phyloP scores from a whole-genome alignment of 1,140 invertebrate species.

The Micrasema longulum region DNA sequence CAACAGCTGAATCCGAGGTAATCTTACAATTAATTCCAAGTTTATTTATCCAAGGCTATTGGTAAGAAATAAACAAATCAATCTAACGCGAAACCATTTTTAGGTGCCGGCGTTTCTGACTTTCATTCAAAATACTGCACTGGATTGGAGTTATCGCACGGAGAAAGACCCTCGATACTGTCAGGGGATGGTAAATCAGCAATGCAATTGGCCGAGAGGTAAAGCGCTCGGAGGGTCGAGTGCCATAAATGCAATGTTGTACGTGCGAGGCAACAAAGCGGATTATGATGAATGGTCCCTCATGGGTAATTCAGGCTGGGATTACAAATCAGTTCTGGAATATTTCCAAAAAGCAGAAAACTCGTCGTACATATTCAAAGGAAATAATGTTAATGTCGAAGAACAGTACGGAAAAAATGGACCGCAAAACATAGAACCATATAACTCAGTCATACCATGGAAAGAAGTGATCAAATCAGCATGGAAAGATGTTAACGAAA shows the following conservation, averaged over 20 bases:
- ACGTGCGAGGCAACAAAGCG: constrained; percentile 71
- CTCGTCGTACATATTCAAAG: constrained; percentile 77
- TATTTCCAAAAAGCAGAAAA: constrained; percentile 67
- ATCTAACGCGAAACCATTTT: too few relatives aligned
- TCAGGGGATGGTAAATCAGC: constrained; percentile 57
- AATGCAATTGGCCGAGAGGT: constrained; percentile 68
- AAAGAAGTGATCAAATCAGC: constrained; percentile 68
- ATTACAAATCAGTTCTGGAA: constrained; percentile 61
- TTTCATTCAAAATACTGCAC: too few relatives aligned
- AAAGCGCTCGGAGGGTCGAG: constrained; percentile 73
- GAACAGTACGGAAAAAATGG: constrained; percentile 79
- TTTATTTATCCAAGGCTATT: too few relatives aligned
- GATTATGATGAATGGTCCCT: constrained; percentile 78
- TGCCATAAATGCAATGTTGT: constrained; percentile 76
- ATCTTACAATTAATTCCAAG: not conserved
- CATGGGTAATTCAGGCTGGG: constrained; percentile 63
- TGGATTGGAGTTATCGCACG: constrained; percentile 67
- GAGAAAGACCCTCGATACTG: constrained; percentile 64
- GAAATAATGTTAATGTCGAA: constrained; percentile 40
- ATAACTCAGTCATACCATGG: constrained; percentile 69
- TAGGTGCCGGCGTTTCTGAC: too few relatives aligned
- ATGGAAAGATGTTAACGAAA: constrained; percentile 77
- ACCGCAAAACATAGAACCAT: constrained; percentile 79
- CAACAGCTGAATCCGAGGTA: constrained; percentile 52
- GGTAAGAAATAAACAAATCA: too few relatives aligned